Conservation (phyloP, 2,888 invertebrate species). For the Zonitis immaculata region DNA sequence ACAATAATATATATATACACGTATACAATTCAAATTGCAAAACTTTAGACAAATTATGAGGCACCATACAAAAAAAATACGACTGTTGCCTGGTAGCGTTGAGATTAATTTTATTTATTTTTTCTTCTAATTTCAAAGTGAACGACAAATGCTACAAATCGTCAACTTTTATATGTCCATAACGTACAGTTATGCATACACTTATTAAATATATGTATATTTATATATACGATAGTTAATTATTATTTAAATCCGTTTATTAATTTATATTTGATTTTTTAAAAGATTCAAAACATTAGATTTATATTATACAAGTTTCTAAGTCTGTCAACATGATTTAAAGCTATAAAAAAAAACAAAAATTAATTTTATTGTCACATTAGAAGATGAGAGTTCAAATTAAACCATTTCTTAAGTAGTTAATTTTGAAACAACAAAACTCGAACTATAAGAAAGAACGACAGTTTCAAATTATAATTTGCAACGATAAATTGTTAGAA, state of each 20-base stretch:
- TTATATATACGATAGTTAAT: too few species aligned
- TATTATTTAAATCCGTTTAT: too few species aligned
- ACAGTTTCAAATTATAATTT: constrained; percentile 18
- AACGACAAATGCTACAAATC: background rate
- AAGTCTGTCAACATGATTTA: constrained; percentile 5
- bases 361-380: constrained; percentile 28
- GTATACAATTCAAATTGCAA: too few species aligned
- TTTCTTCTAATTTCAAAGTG: too few species aligned
- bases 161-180: too few species aligned
- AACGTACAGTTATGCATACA: too few species aligned
- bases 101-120: too few species aligned
- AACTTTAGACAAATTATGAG: too few species aligned
- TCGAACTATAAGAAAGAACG: constrained; percentile 25
- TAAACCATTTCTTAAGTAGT: constrained; percentile 25
- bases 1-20: too few species aligned
- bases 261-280: too few species aligned
- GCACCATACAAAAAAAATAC: background rate
- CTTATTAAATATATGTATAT: too few species aligned
- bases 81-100: too few species aligned
- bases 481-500: constrained; percentile 9
- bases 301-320: background rate
- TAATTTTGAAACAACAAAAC: constrained; percentile 31
- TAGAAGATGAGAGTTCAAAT: constrained; percentile 29
- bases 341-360: constrained; percentile 8
- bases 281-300: background rate